Evolutionary conservation across 2,797 vertebrate species (phyloP), one percentile per base, ranked within the genome.

Genomic region (Paratrypauchen microcephalus): DNA sequence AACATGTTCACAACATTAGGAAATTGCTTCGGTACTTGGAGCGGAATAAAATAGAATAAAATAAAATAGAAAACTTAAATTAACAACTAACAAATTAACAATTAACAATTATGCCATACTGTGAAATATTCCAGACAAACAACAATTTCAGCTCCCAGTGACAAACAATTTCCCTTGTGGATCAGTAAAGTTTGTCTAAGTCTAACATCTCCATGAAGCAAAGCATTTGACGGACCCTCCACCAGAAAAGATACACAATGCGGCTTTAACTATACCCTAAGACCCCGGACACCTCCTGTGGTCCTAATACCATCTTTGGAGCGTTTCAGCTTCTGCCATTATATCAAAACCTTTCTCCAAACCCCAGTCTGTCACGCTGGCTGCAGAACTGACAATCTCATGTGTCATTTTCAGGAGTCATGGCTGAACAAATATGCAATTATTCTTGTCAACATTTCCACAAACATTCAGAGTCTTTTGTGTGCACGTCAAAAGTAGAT

Each of bases 161-260:
- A n/a, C n/a, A n/a, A n/a, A n/a, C n/a, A n/a, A n/a, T n/a, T n/a
- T n/a, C n/a, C n/a, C n/a, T n/a, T n/a, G n/a, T n/a, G n/a, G n/a
- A n/a, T n/a, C n/a, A n/a, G n/a, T n/a, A n/a, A n/a, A n/a, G n/a
- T n/a, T n/a, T n/a, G n/a, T n/a, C n/a, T n/a, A n/a, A n/a, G n/a
- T n/a, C n/a, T 4, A 12, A 39, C 36, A 39, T 39, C 11, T 39
- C 36, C 36, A 39, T 39, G 30, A 6, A 32, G 6, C 5, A 32
- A 30, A 32, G 30, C 30, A 6, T 6, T 6, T 32, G 30, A 32
- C 6, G 30, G 30, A 32, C 30, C 5, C 30, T 32, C 6, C 32
- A 9, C 32, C 32, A 4, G 28, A 30, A 36, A 41, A 41, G 12
- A 13, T 41, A 41, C 85, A 83, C 77, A n/a, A 4, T 7, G 15